phyloP scores from a whole-genome alignment of 2,797 vertebrate genomes.

The Sebastes wilsoni region DNA sequence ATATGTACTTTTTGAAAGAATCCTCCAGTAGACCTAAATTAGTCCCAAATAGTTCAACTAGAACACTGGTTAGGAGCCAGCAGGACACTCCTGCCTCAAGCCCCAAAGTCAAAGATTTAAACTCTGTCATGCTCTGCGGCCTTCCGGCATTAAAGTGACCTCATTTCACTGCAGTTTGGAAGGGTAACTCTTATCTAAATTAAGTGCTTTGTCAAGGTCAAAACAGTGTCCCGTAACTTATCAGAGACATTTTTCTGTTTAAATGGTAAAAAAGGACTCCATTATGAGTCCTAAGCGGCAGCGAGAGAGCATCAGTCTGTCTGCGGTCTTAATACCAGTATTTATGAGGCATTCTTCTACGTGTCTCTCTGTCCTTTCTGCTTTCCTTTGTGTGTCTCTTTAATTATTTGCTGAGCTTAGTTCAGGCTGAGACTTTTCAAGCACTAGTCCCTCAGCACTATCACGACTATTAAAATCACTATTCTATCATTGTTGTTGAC shows the following conservation, averaged over 20 bases:
- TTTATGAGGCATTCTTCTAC: conserved; percentile 39
- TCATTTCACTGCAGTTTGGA: conserved; percentile 53
- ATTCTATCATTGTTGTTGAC: background rate
- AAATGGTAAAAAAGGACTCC: conserved; percentile 52
- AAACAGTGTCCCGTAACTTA: conserved; percentile 52
- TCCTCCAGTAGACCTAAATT: background rate
- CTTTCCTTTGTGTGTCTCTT: conserved; percentile 16
- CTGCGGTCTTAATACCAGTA: conserved; percentile 50
- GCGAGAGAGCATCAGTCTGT: conserved; percentile 20
- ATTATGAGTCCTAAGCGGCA: conserved; percentile 49
- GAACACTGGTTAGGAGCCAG: conserved; percentile 3
- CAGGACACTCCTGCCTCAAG: conserved; percentile 4
- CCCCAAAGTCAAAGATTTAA: conserved; percentile 48
- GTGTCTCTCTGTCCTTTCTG: conserved; percentile 31
- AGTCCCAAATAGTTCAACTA: background rate
- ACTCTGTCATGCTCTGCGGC: conserved; percentile 37
- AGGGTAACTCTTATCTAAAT: conserved; percentile 69
- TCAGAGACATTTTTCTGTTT: conserved; percentile 52
- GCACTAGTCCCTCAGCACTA: background rate
- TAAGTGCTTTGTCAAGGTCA: conserved; percentile 71
- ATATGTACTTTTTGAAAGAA: conserved; percentile 7
- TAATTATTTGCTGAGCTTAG: conserved; percentile 21
- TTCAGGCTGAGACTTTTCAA: conserved; percentile 3
- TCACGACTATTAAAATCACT: background rate
- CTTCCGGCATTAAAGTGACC: conserved; percentile 55